Evolutionary conservation across 2,888 invertebrate genomes (phyloP), one percentile per base, ranked within the genome.

Genomic region (Thecophora atra): DNA sequence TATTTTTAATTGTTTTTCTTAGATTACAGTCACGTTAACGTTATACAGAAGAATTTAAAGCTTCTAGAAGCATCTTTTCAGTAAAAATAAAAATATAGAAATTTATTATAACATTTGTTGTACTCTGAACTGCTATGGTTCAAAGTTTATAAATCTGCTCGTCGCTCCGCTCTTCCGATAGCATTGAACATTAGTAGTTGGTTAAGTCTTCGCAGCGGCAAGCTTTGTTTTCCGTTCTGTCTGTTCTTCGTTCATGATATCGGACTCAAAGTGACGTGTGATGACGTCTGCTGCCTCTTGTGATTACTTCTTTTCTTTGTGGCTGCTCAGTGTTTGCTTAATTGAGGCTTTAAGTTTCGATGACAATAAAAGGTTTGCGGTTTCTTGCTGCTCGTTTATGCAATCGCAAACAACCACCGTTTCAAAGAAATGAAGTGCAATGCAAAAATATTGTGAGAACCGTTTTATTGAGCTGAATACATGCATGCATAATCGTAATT

Each of bases 391-490:
- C n/a, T n/a, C n/a, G n/a, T n/a, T n/a, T n/a, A n/a, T 47, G 17
- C 13, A n/a, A 47, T 17, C 11, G 47, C 47, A 47, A 47, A 47
- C 47, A 47, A 47, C 47, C 47, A n/a, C 47, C 47, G 17, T 47
- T 47, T 47, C 17, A 17, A 15, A 47, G 47, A 47, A 47, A 47
- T 47, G 15, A 47, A 47, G 47, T 11, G n/a, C n/a, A n/a, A n/a
- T 47, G 47, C 47, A 47, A 47, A 37, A 47, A 47, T 47, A n/a
- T n/a, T 47, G 47, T 47, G 47, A 47, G 47, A 47, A 47, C 47
- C 47, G 13, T 47, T 47, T 47, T n/a, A 47, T 47, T 11, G n/a
- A 15, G 47, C 47, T 47, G 15, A 47, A 47, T 47, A n/a, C 47
- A n/a, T n/a, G 47, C 37, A 47, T 47, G 47, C 47, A 47, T 6